Evolutionary conservation across 2,797 vertebrate species (phyloP).

Genomic region (Pteropus rufus): DNA sequence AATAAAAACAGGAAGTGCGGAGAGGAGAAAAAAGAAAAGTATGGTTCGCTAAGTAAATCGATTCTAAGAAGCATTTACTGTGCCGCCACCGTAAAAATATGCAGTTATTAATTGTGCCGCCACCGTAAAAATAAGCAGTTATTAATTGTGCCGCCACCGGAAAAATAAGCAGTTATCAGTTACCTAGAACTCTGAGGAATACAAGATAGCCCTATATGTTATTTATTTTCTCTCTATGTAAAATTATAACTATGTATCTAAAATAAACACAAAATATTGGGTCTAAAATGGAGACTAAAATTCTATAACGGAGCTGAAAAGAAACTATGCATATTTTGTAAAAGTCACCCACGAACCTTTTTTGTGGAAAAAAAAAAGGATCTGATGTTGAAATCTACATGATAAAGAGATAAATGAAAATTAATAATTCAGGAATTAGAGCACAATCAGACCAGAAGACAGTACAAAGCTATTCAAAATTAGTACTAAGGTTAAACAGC

Average conservation of each 20-base stretch:
- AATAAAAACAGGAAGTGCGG: not conserved
- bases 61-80: not conserved
- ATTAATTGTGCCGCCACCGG: not conserved
- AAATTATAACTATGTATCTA: not conserved
- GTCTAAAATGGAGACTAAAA: not conserved
- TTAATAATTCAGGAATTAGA: conserved; percentile 23
- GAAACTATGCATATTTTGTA: not conserved
- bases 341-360: not conserved
- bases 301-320: not conserved
- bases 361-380: not conserved
- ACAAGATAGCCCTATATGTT: not conserved
- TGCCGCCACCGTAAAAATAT: not conserved
- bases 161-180: conserved; percentile 19
- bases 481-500: not conserved
- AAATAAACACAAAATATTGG: not conserved
- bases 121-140: conserved; percentile 13
- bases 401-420: conserved; percentile 17
- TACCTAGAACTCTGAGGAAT: not conserved
- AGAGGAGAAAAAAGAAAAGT: not conserved
- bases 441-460: not conserved
- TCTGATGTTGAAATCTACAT: not conserved
- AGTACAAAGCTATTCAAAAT: not conserved
- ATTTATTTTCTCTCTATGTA: not conserved
- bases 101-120: not conserved
- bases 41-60: not conserved